Percentiles rank a stretch among this genome's conserved stretches.
These are phyloP conservation scores for Xiphydria camelus DNA, from an alignment of 2,888 invertebrate species.

Conservation along the genomic window DNA sequence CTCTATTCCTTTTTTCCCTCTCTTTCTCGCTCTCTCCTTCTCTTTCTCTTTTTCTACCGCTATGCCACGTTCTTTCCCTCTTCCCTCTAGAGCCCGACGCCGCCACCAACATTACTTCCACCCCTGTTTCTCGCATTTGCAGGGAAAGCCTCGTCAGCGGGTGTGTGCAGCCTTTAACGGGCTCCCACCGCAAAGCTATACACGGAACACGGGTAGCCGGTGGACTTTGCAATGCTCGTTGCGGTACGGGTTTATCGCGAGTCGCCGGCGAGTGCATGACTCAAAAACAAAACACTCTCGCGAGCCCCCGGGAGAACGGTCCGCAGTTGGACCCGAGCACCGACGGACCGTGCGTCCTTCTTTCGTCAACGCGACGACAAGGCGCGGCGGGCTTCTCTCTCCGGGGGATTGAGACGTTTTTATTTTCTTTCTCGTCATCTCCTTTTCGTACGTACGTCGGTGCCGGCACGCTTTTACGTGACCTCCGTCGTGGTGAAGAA, in stretches of 20 bases:
- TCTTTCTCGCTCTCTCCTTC: neutral
- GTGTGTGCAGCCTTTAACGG: constrained; percentile 34
- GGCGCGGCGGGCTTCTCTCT: too few relatives aligned
- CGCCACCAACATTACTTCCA: too few relatives aligned
- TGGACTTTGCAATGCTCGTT: constrained; percentile 9
- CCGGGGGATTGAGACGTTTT: too few relatives aligned
- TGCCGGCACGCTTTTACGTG: too few relatives aligned
- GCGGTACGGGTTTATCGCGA: constrained; percentile 1
- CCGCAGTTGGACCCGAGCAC: too few relatives aligned
- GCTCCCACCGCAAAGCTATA: constrained; percentile 34
- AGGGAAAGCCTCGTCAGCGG: constrained; percentile 39
- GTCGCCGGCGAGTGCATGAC: neutral
- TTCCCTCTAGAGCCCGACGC: constrained; percentile 7
- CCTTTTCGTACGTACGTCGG: too few relatives aligned
- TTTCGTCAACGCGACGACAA: too few relatives aligned
- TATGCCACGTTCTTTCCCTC: constrained; percentile 9
- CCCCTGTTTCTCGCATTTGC: constrained; percentile 7
- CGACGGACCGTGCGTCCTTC: too few relatives aligned
- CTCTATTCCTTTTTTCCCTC: constrained; percentile 14
- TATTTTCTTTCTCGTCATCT: too few relatives aligned
- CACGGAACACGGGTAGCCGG: constrained; percentile 20
- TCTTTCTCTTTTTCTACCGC: constrained; percentile 9
- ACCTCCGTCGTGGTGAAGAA: too few relatives aligned
- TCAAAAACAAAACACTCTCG: constrained; percentile 6
- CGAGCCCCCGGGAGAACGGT: too few relatives aligned